Percentiles rank a stretch among this genome's conserved stretches.
Conservation (phyloP, 1,140 invertebrate genomes). For the Leguminivora glycinivorella region DNA sequence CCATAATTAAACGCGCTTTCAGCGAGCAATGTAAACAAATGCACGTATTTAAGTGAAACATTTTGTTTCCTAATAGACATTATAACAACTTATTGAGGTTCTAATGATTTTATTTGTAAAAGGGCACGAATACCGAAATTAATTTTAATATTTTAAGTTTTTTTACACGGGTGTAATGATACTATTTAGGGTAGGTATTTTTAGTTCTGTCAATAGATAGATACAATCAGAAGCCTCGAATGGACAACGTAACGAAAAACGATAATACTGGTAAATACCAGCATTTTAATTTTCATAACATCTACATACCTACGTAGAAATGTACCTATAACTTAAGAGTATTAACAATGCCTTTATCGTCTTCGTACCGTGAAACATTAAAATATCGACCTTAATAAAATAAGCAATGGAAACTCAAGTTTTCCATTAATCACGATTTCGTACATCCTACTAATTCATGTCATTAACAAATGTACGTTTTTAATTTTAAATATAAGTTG, state of each 20-base stretch:
- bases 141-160: no score
- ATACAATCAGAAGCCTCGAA: neutral
- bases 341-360: slow-evolving; percentile 41
- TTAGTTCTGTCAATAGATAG: no score
- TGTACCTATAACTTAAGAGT: slow-evolving; percentile 41
- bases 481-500: neutral
- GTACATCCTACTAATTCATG: neutral
- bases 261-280: neutral
- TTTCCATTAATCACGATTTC: neutral
- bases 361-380: slow-evolving; percentile 41
- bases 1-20: no score
- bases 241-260: neutral
- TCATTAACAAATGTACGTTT: neutral
- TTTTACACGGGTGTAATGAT: no score
- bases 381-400: neutral
- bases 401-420: neutral
- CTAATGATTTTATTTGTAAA: no score
- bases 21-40: no score
- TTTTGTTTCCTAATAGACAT: no score
- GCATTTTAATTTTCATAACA: neutral
- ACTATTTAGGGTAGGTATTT: no score
- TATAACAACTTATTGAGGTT: no score
- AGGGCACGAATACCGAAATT: no score
- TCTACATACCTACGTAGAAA: neutral
- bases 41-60: no score